Percentiles rank a stretch among this genome's conserved stretches.
Conservation (phyloP, 2,113 vertebrate species). For the Urocitellus parryii region DNA sequence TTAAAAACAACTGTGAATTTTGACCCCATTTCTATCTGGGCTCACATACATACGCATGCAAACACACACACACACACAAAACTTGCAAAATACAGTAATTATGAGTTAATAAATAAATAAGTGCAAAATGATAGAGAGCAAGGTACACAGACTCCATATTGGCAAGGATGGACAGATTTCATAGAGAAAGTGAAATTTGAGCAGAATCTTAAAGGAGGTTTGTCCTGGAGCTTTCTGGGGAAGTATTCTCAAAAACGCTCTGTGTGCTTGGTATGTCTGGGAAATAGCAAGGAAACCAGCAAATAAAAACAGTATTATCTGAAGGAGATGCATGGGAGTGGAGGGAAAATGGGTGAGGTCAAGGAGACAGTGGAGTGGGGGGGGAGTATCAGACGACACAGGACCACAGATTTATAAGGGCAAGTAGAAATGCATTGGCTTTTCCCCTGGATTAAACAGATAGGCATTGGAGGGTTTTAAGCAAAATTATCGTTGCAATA, state of each 20-base stretch:
- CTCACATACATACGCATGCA: not conserved
- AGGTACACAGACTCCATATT: not conserved
- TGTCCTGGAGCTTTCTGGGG: not conserved
- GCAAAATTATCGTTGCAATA: not conserved
- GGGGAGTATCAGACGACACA: not conserved
- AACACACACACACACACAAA: no score
- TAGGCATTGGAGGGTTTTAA: not conserved
- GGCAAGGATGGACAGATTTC: not conserved
- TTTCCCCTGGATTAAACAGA: not conserved
- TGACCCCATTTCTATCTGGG: not conserved
- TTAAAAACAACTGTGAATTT: not conserved
- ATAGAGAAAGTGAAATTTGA: not conserved
- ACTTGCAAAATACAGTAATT: not conserved
- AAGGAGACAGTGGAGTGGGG: not conserved
- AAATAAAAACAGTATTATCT: not conserved
- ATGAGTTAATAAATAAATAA: not conserved
- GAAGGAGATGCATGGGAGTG: fast-evolving
- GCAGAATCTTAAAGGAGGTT: not conserved
- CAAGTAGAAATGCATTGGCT: not conserved
- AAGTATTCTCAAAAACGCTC: not conserved
- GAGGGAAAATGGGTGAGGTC: not conserved
- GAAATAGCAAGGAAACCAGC: not conserved
- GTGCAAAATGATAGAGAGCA: not conserved
- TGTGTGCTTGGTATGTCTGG: not conserved
- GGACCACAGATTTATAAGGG: not conserved